Base-by-base conservation (phyloP, 2,888 invertebrate species). In the Pocota personata region DNA sequence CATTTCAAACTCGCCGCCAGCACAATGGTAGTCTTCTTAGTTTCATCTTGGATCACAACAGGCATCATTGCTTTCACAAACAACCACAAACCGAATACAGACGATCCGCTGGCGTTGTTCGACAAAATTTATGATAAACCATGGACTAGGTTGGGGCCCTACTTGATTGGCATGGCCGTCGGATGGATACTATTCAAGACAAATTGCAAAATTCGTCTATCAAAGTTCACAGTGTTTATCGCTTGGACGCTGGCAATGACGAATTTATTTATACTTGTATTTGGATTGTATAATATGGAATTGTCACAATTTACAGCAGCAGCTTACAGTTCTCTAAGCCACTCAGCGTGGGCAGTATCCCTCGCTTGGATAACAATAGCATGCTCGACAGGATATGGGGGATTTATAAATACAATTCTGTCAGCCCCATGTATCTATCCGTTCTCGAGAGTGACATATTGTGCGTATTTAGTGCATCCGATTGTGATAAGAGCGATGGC, bases 121-220 rank as follows among this genome's bases (percentile, higher is more conserved):
- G 97, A 97, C 92, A 96, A 97, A 93, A 96, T 97, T 88, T 97
- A 97, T 91, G 97, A 97, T 92, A 97, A 97, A 92, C 97, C 97
- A 0, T 97, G 97, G 97, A 97, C 97, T 0, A 92, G 97, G 77
- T 92, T 97, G 12, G 97, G 97, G 0, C 97, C 97, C 0, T 97
- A 97, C 91, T 93, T 97, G 1, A 95, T 97, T 67, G 97, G 97
- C 88, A 97, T 97, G 96, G 94, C 95, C 16, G 95, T 95, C 0
- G 97, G 97, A 0, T 97, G 97, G 95, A 94, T 96, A 84, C 93
- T 97, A 19, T 97, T 96, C 91, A 96, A 96, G 92, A 97, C 96
- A 27, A 95, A 97, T 90, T 95, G 96, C 91, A 95, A 95, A 91
- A 94, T 97, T 16, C 94, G 94, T 86, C 95, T 97, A 94, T 94